A percentile compares a stretch with the other conserved stretches of the same genome.
Evolutionary conservation across 2,888 invertebrate genomes (phyloP).

Genomic region (Latrodectus elegans): DNA sequence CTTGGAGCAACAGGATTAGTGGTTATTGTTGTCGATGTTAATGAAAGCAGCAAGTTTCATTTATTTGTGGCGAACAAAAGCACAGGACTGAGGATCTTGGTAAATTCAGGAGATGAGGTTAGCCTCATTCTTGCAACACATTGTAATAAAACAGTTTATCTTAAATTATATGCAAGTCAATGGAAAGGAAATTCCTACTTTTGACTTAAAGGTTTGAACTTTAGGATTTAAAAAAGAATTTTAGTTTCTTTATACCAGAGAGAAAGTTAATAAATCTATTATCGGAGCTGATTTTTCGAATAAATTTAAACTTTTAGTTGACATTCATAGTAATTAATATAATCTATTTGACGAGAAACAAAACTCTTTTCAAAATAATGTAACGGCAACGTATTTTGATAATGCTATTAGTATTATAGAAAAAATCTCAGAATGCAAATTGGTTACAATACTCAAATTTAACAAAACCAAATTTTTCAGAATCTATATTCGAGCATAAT

Average conservation of each 20-base stretch:
- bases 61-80: too few relatives aligned
- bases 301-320: too few relatives aligned
- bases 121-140: background rate
- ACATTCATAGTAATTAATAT: too few relatives aligned
- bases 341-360: too few relatives aligned
- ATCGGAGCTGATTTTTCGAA: too few relatives aligned
- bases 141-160: background rate
- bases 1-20: background rate
- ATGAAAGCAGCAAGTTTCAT: background rate
- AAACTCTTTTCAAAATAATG: too few relatives aligned
- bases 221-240: slow-evolving; percentile 11
- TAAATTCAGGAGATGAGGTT: background rate
- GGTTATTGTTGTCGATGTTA: background rate
- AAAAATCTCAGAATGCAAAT: too few relatives aligned
- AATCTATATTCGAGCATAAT: background rate
- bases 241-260: background rate
- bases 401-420: too few relatives aligned
- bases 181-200: background rate
- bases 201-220: background rate
- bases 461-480: background rate
- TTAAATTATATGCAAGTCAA: background rate
- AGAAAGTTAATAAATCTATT: background rate
- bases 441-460: too few relatives aligned
- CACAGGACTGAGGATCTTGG: background rate
- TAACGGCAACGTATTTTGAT: too few relatives aligned